Conservation (phyloP, 2,888 invertebrate species). For the Leucophenga montana region DNA sequence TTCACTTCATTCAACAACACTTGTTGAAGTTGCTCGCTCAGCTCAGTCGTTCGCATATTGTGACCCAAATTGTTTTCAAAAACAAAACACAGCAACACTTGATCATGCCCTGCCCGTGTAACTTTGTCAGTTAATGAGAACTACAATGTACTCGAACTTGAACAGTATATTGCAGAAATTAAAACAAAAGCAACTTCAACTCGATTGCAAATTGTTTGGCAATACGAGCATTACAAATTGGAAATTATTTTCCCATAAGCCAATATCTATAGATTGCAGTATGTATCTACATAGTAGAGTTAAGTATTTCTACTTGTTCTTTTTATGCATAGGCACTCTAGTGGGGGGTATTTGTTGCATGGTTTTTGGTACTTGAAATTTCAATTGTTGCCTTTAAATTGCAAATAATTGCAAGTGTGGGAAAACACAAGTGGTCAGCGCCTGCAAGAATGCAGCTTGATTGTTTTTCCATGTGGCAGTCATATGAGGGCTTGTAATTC, state of each 20-base stretch:
- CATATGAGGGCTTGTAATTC: too few relatives aligned
- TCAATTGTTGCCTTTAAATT: conserved; percentile 10
- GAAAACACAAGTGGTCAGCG: conserved; percentile 11
- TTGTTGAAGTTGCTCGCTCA: conserved; percentile 40
- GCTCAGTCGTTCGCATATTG: conserved; percentile 42
- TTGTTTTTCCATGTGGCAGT: neutral
- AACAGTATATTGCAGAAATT: conserved; percentile 43
- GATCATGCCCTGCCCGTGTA: conserved; percentile 43
- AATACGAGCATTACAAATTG: conserved; percentile 3
- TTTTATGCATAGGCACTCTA: too few relatives aligned
- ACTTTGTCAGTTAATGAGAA: conserved; percentile 33
- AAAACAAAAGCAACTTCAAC: conserved; percentile 3
- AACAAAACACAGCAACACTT: conserved; percentile 42
- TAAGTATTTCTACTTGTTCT: neutral
- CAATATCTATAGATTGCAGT: conserved; percentile 3
- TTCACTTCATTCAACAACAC: conserved; percentile 54
- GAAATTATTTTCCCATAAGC: conserved; percentile 14
- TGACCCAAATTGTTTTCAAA: conserved; percentile 59
- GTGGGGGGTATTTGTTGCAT: too few relatives aligned
- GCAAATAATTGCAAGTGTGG: conserved; percentile 20
- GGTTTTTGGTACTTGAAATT: neutral
- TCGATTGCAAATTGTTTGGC: conserved; percentile 1
- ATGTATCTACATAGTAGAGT: too few relatives aligned
- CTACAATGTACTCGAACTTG: conserved; percentile 55
- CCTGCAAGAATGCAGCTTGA: neutral